Percentiles rank a stretch among this genome's conserved stretches.
These are phyloP conservation scores for Trogon melanurus DNA, from an alignment of 2,113 vertebrate species.

Conservation along the genomic window DNA sequence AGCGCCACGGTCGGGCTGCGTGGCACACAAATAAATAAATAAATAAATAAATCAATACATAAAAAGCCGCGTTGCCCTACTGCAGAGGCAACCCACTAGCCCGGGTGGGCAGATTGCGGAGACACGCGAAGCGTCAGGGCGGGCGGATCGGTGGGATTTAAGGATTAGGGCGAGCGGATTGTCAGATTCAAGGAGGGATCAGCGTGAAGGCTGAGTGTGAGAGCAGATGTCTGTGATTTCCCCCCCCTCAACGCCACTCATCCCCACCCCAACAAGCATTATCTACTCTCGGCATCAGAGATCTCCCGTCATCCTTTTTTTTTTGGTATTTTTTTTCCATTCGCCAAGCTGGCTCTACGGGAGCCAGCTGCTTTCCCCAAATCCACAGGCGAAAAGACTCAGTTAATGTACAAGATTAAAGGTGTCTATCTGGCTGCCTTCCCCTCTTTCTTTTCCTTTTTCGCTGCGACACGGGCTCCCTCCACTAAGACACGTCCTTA, in stretches of 20 bases:
- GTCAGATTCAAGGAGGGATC: slow-evolving; percentile 71
- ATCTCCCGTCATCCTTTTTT: slow-evolving; percentile 69
- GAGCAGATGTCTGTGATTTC: slow-evolving; percentile 84
- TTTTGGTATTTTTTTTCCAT: slow-evolving; percentile 41
- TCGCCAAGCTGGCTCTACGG: slow-evolving; percentile 59
- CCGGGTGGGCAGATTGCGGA: not conserved
- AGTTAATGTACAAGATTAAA: slow-evolving; percentile 72
- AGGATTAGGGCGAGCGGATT: slow-evolving; percentile 79
- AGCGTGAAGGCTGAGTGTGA: slow-evolving; percentile 77
- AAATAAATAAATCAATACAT: too few relatives aligned
- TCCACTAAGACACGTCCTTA: not conserved
- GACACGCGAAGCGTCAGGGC: slow-evolving; percentile 40
- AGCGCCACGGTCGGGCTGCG: not conserved
- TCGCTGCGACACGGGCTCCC: not conserved
- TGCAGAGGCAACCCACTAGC: not conserved
- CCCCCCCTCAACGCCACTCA: not conserved
- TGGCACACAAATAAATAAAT: too few relatives aligned
- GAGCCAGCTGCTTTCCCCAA: slow-evolving; percentile 57
- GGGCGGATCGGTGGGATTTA: slow-evolving; percentile 79
- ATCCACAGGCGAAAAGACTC: slow-evolving; percentile 61
- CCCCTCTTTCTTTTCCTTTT: not conserved
- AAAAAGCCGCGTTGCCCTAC: not conserved
- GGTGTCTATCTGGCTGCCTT: slow-evolving; percentile 19
- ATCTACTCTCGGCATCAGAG: slow-evolving; percentile 77
- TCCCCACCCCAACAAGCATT: slow-evolving; percentile 23